Evolutionary conservation across 2,888 invertebrate species (phyloP).

Genomic region (Diploptera punctata): DNA sequence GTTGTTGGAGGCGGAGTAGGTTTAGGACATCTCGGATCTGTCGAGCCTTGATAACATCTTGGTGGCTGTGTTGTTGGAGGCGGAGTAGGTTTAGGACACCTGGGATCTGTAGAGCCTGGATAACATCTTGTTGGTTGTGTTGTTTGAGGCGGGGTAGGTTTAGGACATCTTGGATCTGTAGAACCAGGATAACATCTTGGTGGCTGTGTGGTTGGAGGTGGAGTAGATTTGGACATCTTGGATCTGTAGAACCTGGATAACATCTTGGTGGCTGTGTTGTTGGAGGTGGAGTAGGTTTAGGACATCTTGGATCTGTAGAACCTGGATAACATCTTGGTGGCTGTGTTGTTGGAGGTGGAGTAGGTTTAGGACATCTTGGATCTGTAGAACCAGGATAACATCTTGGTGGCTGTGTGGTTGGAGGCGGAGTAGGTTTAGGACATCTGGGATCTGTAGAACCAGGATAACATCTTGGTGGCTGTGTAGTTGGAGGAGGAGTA

Average conservation of each 20-base stretch:
- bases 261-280: slow-evolving; percentile 46
- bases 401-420: slow-evolving; percentile 45
- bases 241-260: slow-evolving; percentile 48
- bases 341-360: background rate
- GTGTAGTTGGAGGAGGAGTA: slow-evolving; percentile 46
- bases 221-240: slow-evolving; percentile 45
- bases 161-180: slow-evolving; percentile 50
- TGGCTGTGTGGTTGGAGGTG: slow-evolving; percentile 24
- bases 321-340: slow-evolving; percentile 35
- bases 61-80: slow-evolving; percentile 32
- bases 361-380: slow-evolving; percentile 41
- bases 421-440: slow-evolving; percentile 36
- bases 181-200: slow-evolving; percentile 49
- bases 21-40: slow-evolving; percentile 45
- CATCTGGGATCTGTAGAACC: slow-evolving; percentile 46
- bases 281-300: slow-evolving; percentile 25
- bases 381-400: slow-evolving; percentile 48
- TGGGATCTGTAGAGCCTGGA: slow-evolving; percentile 44
- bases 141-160: slow-evolving; percentile 43
- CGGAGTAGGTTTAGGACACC: slow-evolving; percentile 40
- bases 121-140: slow-evolving; percentile 43
- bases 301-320: slow-evolving; percentile 40
- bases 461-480: slow-evolving; percentile 47
- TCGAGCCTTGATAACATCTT: slow-evolving; percentile 37
- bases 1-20: slow-evolving; percentile 45